Evolutionary conservation across 2,113 vertebrate species (phyloP).

Genomic region (Spilogale gracilis): DNA sequence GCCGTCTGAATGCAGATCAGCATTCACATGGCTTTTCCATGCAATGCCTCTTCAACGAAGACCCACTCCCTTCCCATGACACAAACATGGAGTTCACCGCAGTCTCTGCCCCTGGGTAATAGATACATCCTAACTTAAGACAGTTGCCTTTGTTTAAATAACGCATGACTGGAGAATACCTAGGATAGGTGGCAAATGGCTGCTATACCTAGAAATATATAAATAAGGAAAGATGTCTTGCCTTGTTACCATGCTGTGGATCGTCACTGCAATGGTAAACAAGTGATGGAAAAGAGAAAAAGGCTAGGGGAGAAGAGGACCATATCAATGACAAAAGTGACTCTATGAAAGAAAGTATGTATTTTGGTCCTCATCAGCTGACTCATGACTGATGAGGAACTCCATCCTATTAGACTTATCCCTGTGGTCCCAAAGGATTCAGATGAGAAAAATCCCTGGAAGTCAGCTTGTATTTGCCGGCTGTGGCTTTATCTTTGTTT

Average conservation of each 20-base stretch:
- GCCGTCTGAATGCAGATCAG: neutral
- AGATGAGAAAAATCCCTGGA: neutral
- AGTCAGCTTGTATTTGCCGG: neutral
- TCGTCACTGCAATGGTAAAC: neutral
- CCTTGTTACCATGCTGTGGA: accelerated
- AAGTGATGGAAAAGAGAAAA: neutral
- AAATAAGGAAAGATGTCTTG: neutral
- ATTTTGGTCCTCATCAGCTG: neutral
- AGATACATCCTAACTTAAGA: neutral
- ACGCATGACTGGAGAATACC: neutral
- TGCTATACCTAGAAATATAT: accelerated
- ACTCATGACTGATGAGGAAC: neutral
- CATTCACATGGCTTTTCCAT: neutral
- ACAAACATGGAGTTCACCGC: neutral
- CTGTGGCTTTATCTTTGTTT: neutral
- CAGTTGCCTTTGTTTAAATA: neutral
- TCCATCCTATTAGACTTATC: neutral
- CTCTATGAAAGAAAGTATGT: neutral
- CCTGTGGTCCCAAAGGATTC: neutral
- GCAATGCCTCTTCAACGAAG: neutral
- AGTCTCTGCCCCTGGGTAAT: too few relatives aligned
- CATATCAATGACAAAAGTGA: neutral
- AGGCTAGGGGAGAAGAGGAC: neutral
- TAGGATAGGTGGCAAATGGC: neutral
- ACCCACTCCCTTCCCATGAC: accelerated